Conservation (phyloP, 2,113 vertebrate species). For the Trogon melanurus region DNA sequence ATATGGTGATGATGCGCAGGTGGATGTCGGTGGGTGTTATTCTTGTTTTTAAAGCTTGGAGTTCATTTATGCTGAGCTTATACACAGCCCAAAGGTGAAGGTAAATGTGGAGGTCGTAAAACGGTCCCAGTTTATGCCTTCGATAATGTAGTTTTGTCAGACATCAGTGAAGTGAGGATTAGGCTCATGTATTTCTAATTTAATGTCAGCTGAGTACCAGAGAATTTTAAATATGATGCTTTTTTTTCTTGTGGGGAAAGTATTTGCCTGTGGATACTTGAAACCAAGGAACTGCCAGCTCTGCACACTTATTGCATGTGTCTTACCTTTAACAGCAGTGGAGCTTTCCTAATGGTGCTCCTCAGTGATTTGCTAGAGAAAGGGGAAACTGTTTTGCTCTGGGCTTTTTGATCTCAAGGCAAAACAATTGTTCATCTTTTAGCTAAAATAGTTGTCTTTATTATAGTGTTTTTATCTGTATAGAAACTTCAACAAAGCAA, state of each 20-base stretch:
- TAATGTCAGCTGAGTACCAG: neutral
- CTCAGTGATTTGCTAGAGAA: neutral
- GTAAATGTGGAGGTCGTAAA: neutral
- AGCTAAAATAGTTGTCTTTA: neutral
- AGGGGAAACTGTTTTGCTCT: neutral
- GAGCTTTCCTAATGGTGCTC: neutral
- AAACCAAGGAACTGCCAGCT: neutral
- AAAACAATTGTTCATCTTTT: neutral
- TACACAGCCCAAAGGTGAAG: neutral
- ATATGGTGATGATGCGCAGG: neutral
- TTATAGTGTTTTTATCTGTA: neutral
- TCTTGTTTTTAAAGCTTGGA: neutral
- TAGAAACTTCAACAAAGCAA: neutral
- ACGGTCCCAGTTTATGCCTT: neutral
- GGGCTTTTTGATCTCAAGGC: neutral
- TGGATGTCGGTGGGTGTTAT: neutral
- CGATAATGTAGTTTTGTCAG: neutral
- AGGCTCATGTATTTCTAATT: neutral
- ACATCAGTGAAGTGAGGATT: neutral
- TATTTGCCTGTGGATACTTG: neutral
- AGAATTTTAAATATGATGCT: neutral
- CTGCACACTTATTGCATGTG: neutral
- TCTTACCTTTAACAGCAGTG: neutral
- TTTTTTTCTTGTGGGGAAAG: neutral
- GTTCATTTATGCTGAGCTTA: neutral